phyloP scores from a whole-genome alignment of 2,797 vertebrate genomes.

The Lepilemur septentrionalis region DNA sequence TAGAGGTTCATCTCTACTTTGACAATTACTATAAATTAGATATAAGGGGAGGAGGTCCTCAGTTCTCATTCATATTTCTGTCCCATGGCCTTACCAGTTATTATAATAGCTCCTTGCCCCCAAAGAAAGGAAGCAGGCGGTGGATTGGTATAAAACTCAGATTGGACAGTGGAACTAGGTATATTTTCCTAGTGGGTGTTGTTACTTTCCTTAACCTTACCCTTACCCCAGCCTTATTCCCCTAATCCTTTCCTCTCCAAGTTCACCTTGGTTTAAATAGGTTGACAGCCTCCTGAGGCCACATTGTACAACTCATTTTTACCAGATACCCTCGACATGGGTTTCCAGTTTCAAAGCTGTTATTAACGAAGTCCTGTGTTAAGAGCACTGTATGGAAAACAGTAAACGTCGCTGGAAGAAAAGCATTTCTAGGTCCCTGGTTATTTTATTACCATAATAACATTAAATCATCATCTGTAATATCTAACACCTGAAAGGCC shows the following conservation, averaged over 20 bases:
- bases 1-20: neutral
- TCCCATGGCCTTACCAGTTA: neutral
- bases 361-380: neutral
- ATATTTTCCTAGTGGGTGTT: neutral
- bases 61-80: neutral
- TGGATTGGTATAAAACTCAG: neutral
- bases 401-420: neutral
- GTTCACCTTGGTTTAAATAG: neutral
- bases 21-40: neutral
- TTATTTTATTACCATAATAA: neutral
- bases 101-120: neutral
- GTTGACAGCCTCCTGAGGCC: neutral
- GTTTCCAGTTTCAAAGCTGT: neutral
- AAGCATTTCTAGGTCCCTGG: neutral
- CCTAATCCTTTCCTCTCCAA: neutral
- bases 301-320: neutral
- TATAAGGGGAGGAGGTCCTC: neutral
- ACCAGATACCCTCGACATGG: neutral
- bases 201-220: neutral
- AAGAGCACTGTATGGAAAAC: neutral
- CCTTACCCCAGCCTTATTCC: neutral
- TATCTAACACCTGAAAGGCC: neutral
- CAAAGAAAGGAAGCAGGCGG: neutral
- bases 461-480: neutral
- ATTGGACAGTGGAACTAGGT: neutral